Evolutionary conservation across 1,140 invertebrate species (phyloP), one percentile per base, ranked within the genome.

Genomic region (Hylaeus volcanicus): DNA sequence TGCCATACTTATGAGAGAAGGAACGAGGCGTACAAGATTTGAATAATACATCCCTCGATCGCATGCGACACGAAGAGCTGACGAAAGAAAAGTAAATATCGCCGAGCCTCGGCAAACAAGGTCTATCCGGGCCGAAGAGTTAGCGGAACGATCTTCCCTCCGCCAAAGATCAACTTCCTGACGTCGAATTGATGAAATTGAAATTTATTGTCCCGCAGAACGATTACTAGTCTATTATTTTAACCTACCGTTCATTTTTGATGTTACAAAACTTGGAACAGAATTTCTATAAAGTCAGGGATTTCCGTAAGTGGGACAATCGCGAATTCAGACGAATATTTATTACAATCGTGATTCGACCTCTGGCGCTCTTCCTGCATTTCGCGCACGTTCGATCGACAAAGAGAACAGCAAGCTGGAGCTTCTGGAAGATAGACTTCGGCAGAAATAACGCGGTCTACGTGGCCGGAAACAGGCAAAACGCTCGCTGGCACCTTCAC

Each of bases 11-110:
- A 73, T 73, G 53, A 51, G 39, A 14, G 48, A 64, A 41, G 9
- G 64, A 55, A 8, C 45, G 69, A 74, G 48, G 48, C 39, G 53
- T 69, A 79, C 56, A 82, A 48, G 76, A 82, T 79, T 79, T 82
- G 81, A 82, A 82, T 82, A 82, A 79, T 79, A 74, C 63, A 79
- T 82, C 64, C 48, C 41, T 51, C 51, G 53, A 82, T 79, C 45
- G 69, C 63, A 68, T 79, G 76, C 76, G 68, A 79, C 81, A 79
- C 53, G 71, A 70, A 55, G 61, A 80, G 43, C 71, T 51, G 56
- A 37, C 77, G 65, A 74, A 83, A 74, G 81, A 79, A 74, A 83
- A n/a, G 77, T 83, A 83, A 83, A 83, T 63, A 70, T 79, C 26
- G 71, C 64, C 61, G 43, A 75, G 66, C 37, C 43, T 60, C 37